A percentile compares a stretch with the other conserved stretches of the same genome.
Conservation (phyloP, 2,888 invertebrate species). For the Spodoptera picta region DNA sequence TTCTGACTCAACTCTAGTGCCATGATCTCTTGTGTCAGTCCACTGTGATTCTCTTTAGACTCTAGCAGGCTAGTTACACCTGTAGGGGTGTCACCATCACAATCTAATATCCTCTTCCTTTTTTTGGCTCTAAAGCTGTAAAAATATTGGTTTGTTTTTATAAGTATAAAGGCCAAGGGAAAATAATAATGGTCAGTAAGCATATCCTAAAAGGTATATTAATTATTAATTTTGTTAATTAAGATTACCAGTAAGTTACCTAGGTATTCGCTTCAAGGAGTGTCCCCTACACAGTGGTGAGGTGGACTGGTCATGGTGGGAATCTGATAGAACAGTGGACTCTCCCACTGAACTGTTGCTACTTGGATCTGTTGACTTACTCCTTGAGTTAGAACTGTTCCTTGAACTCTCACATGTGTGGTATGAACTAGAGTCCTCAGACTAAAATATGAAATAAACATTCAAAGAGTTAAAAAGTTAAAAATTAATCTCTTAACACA, state of each 20-base stretch:
- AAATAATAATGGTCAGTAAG: too few relatives aligned
- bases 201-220: too few relatives aligned
- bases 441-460: conserved; percentile 61
- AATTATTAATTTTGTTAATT: too few relatives aligned
- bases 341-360: conserved; percentile 82
- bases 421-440: conserved; percentile 81
- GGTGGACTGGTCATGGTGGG: conserved; percentile 87
- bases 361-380: conserved; percentile 84
- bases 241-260: conserved; percentile 64
- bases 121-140: conserved; percentile 88
- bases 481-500: too few relatives aligned
- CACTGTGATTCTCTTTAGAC: conserved; percentile 87
- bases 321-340: conserved; percentile 80
- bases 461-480: too few relatives aligned
- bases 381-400: conserved; percentile 75
- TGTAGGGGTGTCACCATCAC: conserved; percentile 82
- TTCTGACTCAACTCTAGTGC: conserved; percentile 91
- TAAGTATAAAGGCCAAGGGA: too few relatives aligned
- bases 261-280: conserved; percentile 84
- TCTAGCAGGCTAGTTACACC: conserved; percentile 79
- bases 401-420: conserved; percentile 86
- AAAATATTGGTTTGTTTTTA: conserved; percentile 3
- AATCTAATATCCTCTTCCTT: conserved; percentile 88
- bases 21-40: conserved; percentile 92
- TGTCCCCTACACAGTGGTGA: conserved; percentile 88